Evolutionary conservation across 2,113 vertebrate species (phyloP).

Genomic region (Notarius lentiginosus): DNA sequence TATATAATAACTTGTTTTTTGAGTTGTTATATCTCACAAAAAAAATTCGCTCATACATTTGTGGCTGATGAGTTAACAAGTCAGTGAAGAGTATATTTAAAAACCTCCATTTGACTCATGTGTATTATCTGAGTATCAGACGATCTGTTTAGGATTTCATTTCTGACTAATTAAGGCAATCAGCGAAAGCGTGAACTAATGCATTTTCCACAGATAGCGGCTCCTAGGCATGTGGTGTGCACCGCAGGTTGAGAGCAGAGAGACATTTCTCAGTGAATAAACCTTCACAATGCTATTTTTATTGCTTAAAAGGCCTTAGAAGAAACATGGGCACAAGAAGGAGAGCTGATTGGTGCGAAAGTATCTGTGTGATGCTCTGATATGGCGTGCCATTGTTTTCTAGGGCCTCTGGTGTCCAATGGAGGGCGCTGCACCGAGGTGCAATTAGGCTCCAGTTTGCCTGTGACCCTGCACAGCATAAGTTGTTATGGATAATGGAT

Average conservation of each 20-base stretch:
- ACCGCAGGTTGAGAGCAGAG: conserved; percentile 44
- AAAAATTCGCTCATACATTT: background rate
- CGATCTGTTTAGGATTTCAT: conserved; percentile 29
- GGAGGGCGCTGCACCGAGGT: too few relatives aligned
- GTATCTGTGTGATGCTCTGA: background rate
- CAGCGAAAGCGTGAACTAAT: conserved; percentile 49
- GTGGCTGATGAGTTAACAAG: background rate
- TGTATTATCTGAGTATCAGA: conserved; percentile 20
- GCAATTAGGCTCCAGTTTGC: too few relatives aligned
- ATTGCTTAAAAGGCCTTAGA: conserved; percentile 28
- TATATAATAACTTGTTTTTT: background rate
- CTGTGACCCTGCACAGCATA: too few relatives aligned
- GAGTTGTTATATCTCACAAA: background rate
- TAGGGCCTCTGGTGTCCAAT: too few relatives aligned
- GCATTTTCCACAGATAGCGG: conserved; percentile 45
- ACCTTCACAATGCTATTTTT: conserved; percentile 37
- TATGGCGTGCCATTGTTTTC: conserved; percentile 9
- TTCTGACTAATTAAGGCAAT: conserved; percentile 49
- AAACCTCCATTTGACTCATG: background rate
- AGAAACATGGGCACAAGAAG: background rate
- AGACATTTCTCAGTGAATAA: conserved; percentile 47
- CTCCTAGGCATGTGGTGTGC: conserved; percentile 35
- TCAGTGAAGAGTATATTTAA: background rate
- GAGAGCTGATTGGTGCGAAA: background rate
- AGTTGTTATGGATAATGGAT: too few relatives aligned